phyloP scores from a whole-genome alignment of 2,113 vertebrate genomes.

The Quiscalus mexicanus region DNA sequence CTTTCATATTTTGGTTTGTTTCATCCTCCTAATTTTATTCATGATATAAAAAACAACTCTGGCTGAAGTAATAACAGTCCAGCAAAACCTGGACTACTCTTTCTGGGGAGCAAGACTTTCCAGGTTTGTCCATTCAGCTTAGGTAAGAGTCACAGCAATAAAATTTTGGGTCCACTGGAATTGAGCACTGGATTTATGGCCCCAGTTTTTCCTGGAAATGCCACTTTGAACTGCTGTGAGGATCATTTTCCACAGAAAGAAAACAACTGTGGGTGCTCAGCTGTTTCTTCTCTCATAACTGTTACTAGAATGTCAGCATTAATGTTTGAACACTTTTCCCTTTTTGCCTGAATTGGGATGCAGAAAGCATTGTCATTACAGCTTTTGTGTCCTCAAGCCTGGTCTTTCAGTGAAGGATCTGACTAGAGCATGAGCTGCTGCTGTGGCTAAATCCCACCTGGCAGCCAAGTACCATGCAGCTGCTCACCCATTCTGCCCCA shows the following conservation, averaged over 20 bases:
- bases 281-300: neutral
- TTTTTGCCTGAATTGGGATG: neutral
- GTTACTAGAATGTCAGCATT: neutral
- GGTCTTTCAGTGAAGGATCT: neutral
- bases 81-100: neutral
- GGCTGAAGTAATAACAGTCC: neutral
- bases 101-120: neutral
- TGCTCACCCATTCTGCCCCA: neutral
- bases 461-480: neutral
- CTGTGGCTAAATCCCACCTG: neutral
- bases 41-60: neutral
- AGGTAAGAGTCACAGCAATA: neutral
- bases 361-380: neutral
- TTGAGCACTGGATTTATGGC: neutral
- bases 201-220: neutral
- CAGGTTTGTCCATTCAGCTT: neutral
- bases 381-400: neutral
- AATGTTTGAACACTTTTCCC: neutral
- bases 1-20: neutral
- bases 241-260: neutral
- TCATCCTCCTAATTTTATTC: neutral
- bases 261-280: neutral
- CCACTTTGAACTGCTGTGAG: neutral
- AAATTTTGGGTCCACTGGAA: neutral
- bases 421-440: neutral